Conservation (phyloP, 37 sponge, comb jelly and placozoan species). For the Oscarella lobularis region DNA sequence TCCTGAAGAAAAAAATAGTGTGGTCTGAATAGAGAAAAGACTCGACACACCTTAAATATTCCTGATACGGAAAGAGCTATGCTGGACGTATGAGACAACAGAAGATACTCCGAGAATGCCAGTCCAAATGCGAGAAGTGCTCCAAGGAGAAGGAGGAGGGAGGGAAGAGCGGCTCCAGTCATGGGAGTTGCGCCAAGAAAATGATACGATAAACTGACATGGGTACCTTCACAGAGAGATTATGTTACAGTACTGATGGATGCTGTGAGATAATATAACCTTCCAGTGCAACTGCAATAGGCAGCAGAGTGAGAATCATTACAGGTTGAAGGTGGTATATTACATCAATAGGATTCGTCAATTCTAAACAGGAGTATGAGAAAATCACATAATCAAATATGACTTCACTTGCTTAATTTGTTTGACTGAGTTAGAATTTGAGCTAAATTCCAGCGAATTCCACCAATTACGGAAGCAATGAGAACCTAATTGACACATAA, state of each 20-base stretch:
- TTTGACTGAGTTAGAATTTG: not conserved
- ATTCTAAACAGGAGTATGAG: too few species aligned
- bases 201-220: constrained; percentile 34
- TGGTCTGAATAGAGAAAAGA: too few species aligned
- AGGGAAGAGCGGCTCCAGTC: constrained; percentile 5
- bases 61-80: constrained; percentile 79
- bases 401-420: too few species aligned
- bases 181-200: constrained; percentile 24
- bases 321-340: constrained; percentile 86
- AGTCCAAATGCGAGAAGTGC: constrained; percentile 69
- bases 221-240: constrained; percentile 19
- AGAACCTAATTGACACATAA: not conserved
- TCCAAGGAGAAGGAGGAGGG: constrained; percentile 28
- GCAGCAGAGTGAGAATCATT: constrained; percentile 72
- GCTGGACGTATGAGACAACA: constrained; percentile 76
- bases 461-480: not conserved
- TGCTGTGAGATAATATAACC: constrained; percentile 25
- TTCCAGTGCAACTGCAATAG: constrained; percentile 75
- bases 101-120: constrained; percentile 79
- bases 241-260: not conserved
- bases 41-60: constrained; percentile 88
- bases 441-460: not conserved
- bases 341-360: constrained; percentile 79
- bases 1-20: too few species aligned
- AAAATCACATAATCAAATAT: too few species aligned